These are phyloP conservation scores for Merops nubicus DNA, from an alignment of 2,113 vertebrate genomes.

Conservation along the genomic window DNA sequence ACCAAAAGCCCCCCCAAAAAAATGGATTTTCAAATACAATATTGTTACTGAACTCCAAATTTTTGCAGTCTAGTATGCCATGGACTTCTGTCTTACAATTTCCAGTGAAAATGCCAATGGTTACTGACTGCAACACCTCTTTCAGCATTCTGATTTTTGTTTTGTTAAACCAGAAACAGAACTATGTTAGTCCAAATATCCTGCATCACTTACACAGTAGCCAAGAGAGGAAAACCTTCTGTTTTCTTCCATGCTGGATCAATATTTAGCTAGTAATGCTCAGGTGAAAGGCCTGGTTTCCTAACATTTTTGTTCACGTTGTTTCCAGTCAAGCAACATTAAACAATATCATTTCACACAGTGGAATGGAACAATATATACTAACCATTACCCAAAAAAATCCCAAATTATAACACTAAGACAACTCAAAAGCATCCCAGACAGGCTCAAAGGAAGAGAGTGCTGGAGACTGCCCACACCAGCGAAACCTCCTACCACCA, in stretches of 20 bases:
- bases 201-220: background rate
- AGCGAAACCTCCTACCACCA: accelerated
- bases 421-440: background rate
- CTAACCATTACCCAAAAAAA: too few species aligned
- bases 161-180: background rate
- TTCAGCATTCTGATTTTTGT: background rate
- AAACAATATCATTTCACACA: background rate
- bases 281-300: background rate
- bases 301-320: background rate
- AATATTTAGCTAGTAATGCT: background rate
- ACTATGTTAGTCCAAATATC: background rate
- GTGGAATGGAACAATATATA: too few species aligned
- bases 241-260: background rate
- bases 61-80: background rate
- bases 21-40: background rate
- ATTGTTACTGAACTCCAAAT: background rate
- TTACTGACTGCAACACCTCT: background rate
- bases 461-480: background rate
- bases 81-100: background rate
- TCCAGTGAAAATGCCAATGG: background rate
- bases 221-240: background rate
- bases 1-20: background rate
- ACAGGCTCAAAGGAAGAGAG: background rate
- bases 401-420: too few species aligned
- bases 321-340: background rate